phyloP scores from a whole-genome alignment of 2,797 vertebrate genomes.

The Diglossa cyanea region DNA sequence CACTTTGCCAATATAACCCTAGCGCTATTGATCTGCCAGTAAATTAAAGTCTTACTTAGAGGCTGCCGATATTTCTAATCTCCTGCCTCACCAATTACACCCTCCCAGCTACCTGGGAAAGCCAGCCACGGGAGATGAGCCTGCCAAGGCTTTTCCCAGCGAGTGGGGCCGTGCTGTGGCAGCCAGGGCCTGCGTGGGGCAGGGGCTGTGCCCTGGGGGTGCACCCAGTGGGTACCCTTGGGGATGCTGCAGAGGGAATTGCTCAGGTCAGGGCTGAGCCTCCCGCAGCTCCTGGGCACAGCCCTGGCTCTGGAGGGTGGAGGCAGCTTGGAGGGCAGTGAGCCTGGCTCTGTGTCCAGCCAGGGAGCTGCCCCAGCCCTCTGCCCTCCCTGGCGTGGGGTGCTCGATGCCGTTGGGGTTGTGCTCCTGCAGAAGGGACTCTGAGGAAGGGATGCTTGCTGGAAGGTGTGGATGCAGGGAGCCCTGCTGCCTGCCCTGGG shows the following conservation, averaged over 20 bases:
- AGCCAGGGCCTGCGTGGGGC: rapidly evolving
- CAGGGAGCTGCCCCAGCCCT: background rate
- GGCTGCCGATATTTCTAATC: constrained; percentile 88
- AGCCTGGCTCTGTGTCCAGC: rapidly evolving
- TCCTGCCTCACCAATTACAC: constrained; percentile 85
- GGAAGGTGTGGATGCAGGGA: background rate
- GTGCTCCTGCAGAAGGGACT: no score
- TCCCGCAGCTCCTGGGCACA: no score
- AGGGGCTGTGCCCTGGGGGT: background rate
- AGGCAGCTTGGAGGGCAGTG: rapidly evolving
- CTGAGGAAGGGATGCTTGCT: background rate
- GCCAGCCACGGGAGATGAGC: background rate
- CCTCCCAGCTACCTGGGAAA: constrained; percentile 76
- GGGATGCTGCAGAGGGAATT: no score
- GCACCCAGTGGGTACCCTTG: rapidly evolving
- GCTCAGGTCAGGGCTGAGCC: no score
- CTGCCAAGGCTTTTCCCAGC: background rate
- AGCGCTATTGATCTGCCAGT: constrained; percentile 98
- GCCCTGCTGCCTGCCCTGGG: background rate
- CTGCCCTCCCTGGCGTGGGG: rapidly evolving
- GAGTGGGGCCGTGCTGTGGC: rapidly evolving
- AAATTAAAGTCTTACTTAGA: constrained; percentile 99
- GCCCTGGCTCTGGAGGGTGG: no score
- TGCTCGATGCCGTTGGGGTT: rapidly evolving
- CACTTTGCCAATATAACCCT: constrained; percentile 99